Conservation (phyloP, 2,113 vertebrate species). For the Caloenas nicobarica region DNA sequence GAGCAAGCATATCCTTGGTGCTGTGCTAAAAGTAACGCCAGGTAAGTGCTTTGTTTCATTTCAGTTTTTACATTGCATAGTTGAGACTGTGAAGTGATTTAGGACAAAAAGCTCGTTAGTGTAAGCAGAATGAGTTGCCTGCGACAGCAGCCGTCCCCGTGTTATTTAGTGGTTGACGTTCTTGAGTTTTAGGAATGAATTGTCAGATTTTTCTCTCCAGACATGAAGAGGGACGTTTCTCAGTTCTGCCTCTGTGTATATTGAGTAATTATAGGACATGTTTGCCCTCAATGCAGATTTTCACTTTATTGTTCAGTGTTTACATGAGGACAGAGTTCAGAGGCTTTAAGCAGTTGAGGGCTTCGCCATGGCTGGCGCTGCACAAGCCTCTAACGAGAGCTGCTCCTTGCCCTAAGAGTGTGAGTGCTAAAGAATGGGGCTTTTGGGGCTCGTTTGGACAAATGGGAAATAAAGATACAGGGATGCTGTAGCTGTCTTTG, state of each 20-base stretch:
- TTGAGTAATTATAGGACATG: accelerated
- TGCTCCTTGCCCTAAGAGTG: neutral
- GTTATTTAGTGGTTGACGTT: neutral
- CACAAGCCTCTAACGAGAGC: neutral
- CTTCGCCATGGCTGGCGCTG: neutral
- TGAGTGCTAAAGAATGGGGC: neutral
- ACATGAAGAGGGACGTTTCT: accelerated
- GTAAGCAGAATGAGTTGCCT: neutral
- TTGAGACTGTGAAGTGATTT: neutral
- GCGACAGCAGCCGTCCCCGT: accelerated
- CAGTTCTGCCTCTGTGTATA: neutral
- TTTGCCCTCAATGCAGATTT: neutral
- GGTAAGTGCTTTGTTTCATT: neutral
- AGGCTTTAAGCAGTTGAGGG: neutral
- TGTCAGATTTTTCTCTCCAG: neutral
- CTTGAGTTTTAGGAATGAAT: neutral
- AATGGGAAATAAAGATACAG: neutral
- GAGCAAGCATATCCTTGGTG: neutral
- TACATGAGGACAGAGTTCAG: neutral
- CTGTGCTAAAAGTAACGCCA: neutral
- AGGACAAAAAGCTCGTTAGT: accelerated
- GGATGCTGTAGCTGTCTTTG: neutral
- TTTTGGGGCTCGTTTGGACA: neutral
- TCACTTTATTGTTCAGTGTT: neutral
- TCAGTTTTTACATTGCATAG: accelerated